These are phyloP conservation scores for Osedax fenrisi DNA, from an alignment of 2,888 invertebrate species.

Conservation along the genomic window DNA sequence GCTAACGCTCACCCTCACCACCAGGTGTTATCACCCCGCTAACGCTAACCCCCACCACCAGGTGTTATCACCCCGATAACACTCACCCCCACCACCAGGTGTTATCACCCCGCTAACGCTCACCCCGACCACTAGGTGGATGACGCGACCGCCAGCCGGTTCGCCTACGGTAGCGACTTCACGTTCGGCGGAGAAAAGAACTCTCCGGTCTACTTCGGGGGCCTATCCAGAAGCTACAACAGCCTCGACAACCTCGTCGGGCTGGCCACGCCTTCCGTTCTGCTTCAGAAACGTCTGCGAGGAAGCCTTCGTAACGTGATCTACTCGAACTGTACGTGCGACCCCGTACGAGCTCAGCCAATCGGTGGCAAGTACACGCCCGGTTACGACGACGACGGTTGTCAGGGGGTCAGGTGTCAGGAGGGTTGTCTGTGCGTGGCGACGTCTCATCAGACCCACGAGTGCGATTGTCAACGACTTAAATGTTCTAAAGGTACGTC, in stretches of 20 bases:
- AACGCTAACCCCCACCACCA: no score
- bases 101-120: no score
- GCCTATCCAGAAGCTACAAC: conserved; percentile 41
- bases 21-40: no score
- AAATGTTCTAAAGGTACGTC: conserved; percentile 41
- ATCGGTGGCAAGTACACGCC: conserved; percentile 37
- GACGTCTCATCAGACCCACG: conserved; percentile 38
- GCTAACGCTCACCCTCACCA: no score
- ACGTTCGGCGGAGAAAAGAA: conserved; percentile 42
- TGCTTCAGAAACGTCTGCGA: conserved; percentile 37
- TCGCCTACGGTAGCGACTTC: conserved; percentile 44
- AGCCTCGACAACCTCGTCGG: conserved; percentile 34
- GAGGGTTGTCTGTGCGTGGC: conserved; percentile 44
- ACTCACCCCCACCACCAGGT: no score
- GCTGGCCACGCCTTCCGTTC: conserved; percentile 39
- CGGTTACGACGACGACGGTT: conserved; percentile 40
- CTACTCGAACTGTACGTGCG: conserved; percentile 46
- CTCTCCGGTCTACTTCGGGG: conserved; percentile 45
- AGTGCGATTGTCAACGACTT: conserved; percentile 41
- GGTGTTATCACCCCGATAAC: no score
- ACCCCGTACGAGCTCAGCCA: conserved; percentile 37
- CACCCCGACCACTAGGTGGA: no score
- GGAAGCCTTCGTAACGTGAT: conserved; percentile 45
- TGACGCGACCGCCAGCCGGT: conserved; percentile 36
- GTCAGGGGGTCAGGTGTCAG: conserved; percentile 39